Evolutionary conservation across 2,888 invertebrate genomes (phyloP), one percentile per base, ranked within the genome.

Genomic region (Mactromeris polynyma): DNA sequence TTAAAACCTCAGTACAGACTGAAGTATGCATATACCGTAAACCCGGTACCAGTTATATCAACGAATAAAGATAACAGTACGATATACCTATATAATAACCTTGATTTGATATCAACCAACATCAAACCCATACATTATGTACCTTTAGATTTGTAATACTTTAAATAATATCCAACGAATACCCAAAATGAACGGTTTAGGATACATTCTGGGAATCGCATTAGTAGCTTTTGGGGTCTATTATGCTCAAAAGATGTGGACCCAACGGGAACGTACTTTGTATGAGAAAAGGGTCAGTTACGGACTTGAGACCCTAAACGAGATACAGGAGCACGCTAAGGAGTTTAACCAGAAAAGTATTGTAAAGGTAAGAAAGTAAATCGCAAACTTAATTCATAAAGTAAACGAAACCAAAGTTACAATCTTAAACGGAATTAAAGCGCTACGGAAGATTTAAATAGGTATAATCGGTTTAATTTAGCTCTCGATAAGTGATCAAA

Each of bases 301-400:
- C 69, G 83, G 86, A 42, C 80, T 86, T 19, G 69, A 84, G 17
- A 89, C 90, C 31, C 89, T 89, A 11, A 89, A 88, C 26, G 90
- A 88, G 14, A 90, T 93, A 0, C 86, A 91, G 38, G 84, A 91
- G n/a, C 94, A 94, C 78, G 93, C 94, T 0, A 92, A 90, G 42
- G 93, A 94, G 84, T 94, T 94, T 80, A 90, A 87, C 64, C 80
- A 86, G 79, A 94, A 93, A 58, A 90, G 92, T 85, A 85, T 94
- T 7, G 87, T 94, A 11, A 91, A 94, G 94, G 94, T 93, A 81
- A 85, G 83, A 11, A 40, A 17, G 51, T 51, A 51, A 51, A 2
- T 51, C 14, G 19, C 51, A 51, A n/a, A n/a, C n/a, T n/a, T n/a
- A n/a, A n/a, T n/a, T n/a, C n/a, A n/a, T n/a, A n/a, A n/a, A n/a